Conservation (phyloP, 2,888 invertebrate species). For the Anorthoa munda region DNA sequence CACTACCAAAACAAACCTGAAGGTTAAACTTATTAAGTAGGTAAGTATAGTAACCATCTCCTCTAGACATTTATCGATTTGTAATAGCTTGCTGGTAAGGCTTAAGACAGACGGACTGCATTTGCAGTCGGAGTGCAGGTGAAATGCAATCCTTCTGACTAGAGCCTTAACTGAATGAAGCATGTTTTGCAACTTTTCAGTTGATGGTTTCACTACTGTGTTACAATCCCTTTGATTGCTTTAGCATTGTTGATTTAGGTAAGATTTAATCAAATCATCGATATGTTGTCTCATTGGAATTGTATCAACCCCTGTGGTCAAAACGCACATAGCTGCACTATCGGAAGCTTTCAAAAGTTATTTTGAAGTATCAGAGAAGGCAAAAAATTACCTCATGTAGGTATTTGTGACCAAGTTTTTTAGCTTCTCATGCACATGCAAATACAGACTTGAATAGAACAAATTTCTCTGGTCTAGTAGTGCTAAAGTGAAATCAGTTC, state of each 20-base stretch:
- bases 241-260: not conserved
- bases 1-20: slow-evolving; percentile 6
- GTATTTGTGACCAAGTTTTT: not conserved
- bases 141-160: too few relatives aligned
- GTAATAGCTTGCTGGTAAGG: slow-evolving; percentile 6
- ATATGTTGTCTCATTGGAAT: too few relatives aligned
- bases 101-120: too few relatives aligned
- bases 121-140: too few relatives aligned
- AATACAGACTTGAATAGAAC: not conserved
- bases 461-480: not conserved
- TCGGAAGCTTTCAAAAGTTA: not conserved
- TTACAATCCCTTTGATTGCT: too few relatives aligned
- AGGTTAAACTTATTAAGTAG: slow-evolving; percentile 11
- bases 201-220: not conserved
- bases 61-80: slow-evolving; percentile 16
- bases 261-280: not conserved
- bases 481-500: not conserved
- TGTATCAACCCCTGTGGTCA: not conserved
- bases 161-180: not conserved
- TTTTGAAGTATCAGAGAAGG: not conserved
- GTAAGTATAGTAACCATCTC: slow-evolving; percentile 1
- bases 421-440: not conserved
- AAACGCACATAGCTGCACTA: not conserved
- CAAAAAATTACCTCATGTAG: too few relatives aligned
- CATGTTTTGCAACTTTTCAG: slow-evolving; percentile 2